Evolutionary conservation across 2,113 vertebrate genomes (phyloP).

Genomic region (Raja brachyura): DNA sequence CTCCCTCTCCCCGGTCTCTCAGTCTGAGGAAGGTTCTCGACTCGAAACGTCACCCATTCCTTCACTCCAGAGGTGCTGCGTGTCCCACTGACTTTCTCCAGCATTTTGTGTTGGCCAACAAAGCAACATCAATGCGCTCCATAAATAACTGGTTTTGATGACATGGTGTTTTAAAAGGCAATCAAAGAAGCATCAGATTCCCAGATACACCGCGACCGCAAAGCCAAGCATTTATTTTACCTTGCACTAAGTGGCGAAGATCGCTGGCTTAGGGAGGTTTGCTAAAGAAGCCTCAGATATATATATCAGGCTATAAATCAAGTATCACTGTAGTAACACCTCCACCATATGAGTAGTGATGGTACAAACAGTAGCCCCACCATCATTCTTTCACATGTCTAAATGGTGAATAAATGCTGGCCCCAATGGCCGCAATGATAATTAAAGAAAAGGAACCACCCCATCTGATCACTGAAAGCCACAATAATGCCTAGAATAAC

Average conservation of each 20-base stretch:
- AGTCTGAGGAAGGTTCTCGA: no score
- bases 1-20: no score
- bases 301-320: no score
- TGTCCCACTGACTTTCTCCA: no score
- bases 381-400: neutral
- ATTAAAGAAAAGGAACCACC: neutral
- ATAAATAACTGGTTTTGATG: neutral
- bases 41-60: no score
- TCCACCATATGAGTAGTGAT: neutral
- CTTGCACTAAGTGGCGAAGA: no score
- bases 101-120: no score
- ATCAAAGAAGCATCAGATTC: neutral
- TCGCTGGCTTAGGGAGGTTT: no score
- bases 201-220: no score
- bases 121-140: neutral
- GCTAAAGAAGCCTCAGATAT: no score
- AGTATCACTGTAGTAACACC: neutral
- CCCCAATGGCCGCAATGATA: neutral
- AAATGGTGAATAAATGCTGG: neutral
- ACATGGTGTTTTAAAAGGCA: neutral
- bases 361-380: neutral
- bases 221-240: no score
- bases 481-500: neutral
- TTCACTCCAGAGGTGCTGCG: no score
- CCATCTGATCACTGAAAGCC: neutral